Evolutionary conservation across 2,113 vertebrate genomes (phyloP), one percentile per base, ranked within the genome.

Genomic region (Telmatochromis brichardi): DNA sequence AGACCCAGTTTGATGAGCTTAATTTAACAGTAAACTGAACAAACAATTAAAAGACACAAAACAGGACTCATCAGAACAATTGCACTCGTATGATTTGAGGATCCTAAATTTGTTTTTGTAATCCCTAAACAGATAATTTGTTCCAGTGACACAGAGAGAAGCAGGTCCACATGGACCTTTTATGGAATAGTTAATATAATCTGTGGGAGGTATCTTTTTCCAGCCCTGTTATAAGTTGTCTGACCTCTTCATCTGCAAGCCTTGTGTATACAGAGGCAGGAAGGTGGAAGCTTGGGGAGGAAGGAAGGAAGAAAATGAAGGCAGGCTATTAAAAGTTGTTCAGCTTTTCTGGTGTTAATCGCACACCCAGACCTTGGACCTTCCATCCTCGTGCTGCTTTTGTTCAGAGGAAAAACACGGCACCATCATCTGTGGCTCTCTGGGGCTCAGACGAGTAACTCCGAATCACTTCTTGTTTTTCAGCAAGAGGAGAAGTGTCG

Each of bases 401-500:
- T 58, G 81, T 88, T 89, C 10, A 85, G 35, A 84, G 26, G 26
- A 54, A 91, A 90, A 88, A 87, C 19, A 80, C 8, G 35, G 31
- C 47, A 78, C 15, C 26, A n/a, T 58, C 58, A 9, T 88, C 54
- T 73, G 85, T 31, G 40, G 51, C 78, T 90, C 89, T 85, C 84
- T 19, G 12, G 47, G 47, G 88, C 71, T 86, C 65, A 65, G 53
- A 84, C 19, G 9, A 54, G 33, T 86, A 26, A 58, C 80, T 80
- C 40, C 8, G n/a, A 81, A 82, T 90, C 90, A 81, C 71, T 12
- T 88, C 31, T 84, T 81, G 63, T 95, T 93, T 94, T 96, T 13
- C 95, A 96, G 96, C 65, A 96, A 95, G 86, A 91, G 96, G 91
- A 95, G 87, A 92, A 96, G 95, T 78, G 92, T 97, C 40, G 83